Base-by-base conservation (phyloP, 2,113 vertebrate genomes). In the Emberiza fucata region DNA sequence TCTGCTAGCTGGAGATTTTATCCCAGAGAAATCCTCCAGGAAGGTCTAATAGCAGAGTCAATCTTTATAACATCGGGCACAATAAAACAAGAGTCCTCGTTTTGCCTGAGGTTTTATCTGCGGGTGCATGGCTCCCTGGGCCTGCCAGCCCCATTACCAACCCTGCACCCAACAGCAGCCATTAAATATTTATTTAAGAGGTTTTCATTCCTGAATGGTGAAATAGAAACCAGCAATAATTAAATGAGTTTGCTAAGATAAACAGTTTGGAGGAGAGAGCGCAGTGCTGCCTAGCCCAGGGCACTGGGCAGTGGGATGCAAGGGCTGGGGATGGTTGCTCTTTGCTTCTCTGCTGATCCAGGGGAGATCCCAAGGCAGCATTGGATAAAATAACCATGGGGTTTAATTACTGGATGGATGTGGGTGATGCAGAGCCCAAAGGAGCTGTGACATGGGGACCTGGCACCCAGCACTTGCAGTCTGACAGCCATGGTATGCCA, bases 1-100 rank as follows among this genome's bases (percentile, higher is more conserved):
- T 92, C 56, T 71, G 64, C 60, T 64, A 12, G 64, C 57, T 7
- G 2, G 64, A 83, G 90, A 75, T 86, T 64, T 80, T 84, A 83
- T 93, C 95, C 60, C 0, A 0, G n/a, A 88, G 86, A 94, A 96
- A 93, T 90, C 76, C 88, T 94, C n/a, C 60, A 71, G 88, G 92
- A 86, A 81, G 48, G 83, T 81, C 88, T 88, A 94, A 94, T 31
- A 88, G 90, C 47, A 68, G 75, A 95, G 94, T 93, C 92, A 93
- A 88, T 93, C 94, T 96, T 92, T 70, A 45, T 93, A 88, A 94
- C 66, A 84, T 78, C 1, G 1, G 51, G 69, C 81, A 83, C 79
- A 78, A 78, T 68, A 83, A 96, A 93, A 85, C 77, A 68, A 59
- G 78, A 92, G 85, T 53, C 60, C 79, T 91, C 6, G 1, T 78